These are phyloP conservation scores for Pluvialis apricaria DNA, from an alignment of 2,113 vertebrate genomes.

Conservation along the genomic window DNA sequence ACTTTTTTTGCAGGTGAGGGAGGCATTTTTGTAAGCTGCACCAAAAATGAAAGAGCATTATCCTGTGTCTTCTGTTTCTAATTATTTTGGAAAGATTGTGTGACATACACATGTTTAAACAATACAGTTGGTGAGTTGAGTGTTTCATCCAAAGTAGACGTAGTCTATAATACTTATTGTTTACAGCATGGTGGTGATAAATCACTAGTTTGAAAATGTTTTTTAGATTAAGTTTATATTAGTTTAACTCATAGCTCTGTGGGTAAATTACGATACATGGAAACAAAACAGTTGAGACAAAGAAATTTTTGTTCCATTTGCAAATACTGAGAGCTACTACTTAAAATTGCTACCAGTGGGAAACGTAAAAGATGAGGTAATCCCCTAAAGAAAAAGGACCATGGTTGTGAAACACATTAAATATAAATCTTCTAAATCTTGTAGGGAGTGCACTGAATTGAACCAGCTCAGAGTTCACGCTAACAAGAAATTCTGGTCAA, in stretches of 20 bases:
- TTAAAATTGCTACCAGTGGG: slow-evolving; percentile 27
- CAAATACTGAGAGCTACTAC: not conserved
- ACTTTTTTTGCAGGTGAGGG: not conserved
- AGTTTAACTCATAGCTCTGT: not conserved
- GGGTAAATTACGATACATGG: not conserved
- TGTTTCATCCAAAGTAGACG: not conserved
- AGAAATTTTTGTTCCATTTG: slow-evolving; percentile 20
- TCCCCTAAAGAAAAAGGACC: not conserved
- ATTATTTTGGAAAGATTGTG: not conserved
- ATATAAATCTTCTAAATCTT: slow-evolving; percentile 16
- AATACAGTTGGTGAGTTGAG: not conserved
- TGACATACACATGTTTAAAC: not conserved
- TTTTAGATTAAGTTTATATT: not conserved
- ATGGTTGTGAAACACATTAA: slow-evolving; percentile 4
- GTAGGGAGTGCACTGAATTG: not conserved
- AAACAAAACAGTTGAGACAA: not conserved
- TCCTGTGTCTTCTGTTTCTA: slow-evolving; percentile 31
- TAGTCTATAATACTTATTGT: not conserved
- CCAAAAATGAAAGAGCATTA: not conserved
- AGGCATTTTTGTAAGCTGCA: not conserved
- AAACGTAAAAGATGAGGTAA: slow-evolving; percentile 49
- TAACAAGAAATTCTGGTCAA: slow-evolving; percentile 18
- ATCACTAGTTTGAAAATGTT: not conserved
- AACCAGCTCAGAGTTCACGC: not conserved
- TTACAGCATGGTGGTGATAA: not conserved